A percentile compares a stretch with the other conserved stretches of the same genome.
Conservation (phyloP, 2,888 invertebrate species). For the Drosophila paucipuncta region DNA sequence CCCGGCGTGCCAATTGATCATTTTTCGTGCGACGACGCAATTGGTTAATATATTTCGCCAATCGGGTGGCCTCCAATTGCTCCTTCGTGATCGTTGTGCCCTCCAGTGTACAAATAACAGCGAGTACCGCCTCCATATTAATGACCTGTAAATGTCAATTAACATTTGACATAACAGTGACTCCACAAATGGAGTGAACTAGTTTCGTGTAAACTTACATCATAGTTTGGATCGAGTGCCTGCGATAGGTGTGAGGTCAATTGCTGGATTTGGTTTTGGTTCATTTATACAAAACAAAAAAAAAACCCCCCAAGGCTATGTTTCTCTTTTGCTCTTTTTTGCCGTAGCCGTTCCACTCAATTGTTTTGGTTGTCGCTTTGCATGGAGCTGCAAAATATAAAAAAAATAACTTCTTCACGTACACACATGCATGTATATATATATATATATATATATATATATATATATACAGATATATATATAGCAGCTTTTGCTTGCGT, state of each 20-base stretch:
- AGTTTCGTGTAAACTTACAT: constrained; percentile 90
- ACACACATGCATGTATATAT: neutral
- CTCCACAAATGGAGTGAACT: neutral
- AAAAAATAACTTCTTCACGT: neutral
- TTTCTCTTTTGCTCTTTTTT: neutral
- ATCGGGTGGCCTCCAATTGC: constrained; percentile 92
- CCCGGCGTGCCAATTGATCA: constrained; percentile 93
- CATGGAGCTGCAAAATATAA: constrained; percentile 34
- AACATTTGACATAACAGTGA: neutral
- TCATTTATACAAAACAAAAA: constrained; percentile 87
- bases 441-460: neutral
- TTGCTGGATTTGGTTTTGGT: constrained; percentile 92
- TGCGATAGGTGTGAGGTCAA: constrained; percentile 98
- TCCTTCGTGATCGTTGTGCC: constrained; percentile 87
- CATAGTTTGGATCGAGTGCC: constrained; percentile 98
- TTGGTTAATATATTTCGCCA: constrained; percentile 97
- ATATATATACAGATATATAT: neutral
- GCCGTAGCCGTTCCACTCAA: neutral
- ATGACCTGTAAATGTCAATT: constrained; percentile 89
- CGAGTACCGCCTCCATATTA: constrained; percentile 96
- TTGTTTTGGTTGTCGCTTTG: neutral
- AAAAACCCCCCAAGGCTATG: constrained; percentile 14
- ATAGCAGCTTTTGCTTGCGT: neutral
- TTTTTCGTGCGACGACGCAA: constrained; percentile 94
- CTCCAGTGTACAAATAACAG: constrained; percentile 97